Evolutionary conservation across 2,797 vertebrate species (phyloP).

Genomic region (Ptychobarbus kaznakovi): DNA sequence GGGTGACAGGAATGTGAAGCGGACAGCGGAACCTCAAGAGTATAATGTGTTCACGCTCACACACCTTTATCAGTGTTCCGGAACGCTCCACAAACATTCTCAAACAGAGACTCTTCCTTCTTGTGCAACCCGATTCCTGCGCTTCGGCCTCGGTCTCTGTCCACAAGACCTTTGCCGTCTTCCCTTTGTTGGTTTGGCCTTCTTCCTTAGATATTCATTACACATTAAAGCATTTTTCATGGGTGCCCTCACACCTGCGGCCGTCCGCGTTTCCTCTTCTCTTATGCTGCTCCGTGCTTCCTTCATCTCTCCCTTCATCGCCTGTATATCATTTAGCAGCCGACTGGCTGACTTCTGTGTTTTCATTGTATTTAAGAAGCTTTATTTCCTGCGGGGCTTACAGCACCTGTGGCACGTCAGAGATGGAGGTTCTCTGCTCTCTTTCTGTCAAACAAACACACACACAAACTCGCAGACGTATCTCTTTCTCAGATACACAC

Average conservation of each 20-base stretch:
- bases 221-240: conserved; percentile 46
- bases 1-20: conserved; percentile 50
- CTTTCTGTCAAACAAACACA: conserved; percentile 49
- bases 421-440: conserved; percentile 37
- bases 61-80: conserved; percentile 46
- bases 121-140: conserved; percentile 49
- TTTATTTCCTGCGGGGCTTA: conserved; percentile 40
- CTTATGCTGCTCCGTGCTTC: not conserved
- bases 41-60: conserved; percentile 31
- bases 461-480: conserved; percentile 25
- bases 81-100: conserved; percentile 56
- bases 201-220: conserved; percentile 51
- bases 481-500: conserved; percentile 34
- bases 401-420: conserved; percentile 45
- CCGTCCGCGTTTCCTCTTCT: conserved; percentile 21
- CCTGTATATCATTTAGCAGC: conserved; percentile 36
- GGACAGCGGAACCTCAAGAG: conserved; percentile 41
- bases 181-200: conserved; percentile 36
- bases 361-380: conserved; percentile 48
- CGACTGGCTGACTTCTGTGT: conserved; percentile 34
- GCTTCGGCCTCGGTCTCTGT: conserved; percentile 41
- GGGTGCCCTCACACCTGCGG: conserved; percentile 57
- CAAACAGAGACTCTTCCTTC: conserved; percentile 53
- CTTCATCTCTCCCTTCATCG: conserved; percentile 32
- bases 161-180: conserved; percentile 26